These are phyloP conservation scores for Sarotherodon lohbergeri DNA, from an alignment of 2,113 vertebrate species.

Conservation along the genomic window DNA sequence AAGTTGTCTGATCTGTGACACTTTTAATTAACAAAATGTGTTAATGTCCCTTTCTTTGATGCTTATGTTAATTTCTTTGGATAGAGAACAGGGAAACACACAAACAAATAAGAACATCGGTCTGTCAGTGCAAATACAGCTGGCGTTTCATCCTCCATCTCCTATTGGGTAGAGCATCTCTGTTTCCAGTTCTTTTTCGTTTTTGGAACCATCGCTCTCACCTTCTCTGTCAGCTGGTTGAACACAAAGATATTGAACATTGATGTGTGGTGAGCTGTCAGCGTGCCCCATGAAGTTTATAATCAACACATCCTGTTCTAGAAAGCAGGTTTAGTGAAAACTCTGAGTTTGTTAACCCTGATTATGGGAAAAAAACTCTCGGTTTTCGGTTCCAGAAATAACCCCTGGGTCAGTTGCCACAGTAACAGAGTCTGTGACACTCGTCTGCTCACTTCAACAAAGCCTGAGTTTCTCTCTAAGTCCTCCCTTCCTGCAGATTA, in stretches of 20 bases:
- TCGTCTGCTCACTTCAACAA: background rate
- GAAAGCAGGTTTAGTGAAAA: background rate
- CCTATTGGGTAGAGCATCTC: background rate
- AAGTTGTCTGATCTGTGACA: background rate
- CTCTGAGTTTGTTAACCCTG: background rate
- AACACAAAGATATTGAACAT: background rate
- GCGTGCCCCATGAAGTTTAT: background rate
- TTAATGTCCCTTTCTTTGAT: background rate
- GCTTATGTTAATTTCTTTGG: background rate
- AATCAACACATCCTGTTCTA: background rate
- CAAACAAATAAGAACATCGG: background rate
- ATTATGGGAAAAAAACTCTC: background rate
- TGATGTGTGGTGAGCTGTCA: background rate
- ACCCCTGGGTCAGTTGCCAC: background rate
- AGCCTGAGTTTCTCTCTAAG: background rate
- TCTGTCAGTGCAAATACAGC: background rate
- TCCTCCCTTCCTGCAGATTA: background rate
- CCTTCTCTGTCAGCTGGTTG: slow-evolving; percentile 18
- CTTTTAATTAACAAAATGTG: background rate
- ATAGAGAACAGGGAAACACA: background rate
- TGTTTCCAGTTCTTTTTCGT: background rate
- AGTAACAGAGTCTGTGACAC: background rate
- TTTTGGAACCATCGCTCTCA: background rate
- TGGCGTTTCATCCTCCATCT: background rate
- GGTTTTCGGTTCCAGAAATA: background rate